Conservation (phyloP, 2,888 invertebrate genomes). For the Euzetes globulus region DNA sequence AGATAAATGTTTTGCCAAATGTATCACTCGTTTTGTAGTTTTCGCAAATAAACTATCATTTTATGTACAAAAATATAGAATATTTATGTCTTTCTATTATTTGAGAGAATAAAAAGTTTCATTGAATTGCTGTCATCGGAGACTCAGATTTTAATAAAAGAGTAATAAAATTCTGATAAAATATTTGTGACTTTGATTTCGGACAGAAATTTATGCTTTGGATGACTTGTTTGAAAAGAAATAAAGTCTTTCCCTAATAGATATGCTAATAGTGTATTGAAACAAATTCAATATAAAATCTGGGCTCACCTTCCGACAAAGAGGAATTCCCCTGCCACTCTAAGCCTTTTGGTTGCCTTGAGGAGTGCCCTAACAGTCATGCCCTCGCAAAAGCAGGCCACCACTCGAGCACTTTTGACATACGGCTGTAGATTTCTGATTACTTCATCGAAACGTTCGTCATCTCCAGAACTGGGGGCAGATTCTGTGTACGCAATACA, state of each 20-base stretch:
- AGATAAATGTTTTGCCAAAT: neutral
- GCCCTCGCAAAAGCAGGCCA: slow-evolving; percentile 73
- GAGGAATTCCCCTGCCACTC: slow-evolving; percentile 56
- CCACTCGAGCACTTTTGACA: slow-evolving; percentile 55
- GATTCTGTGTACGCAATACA: slow-evolving; percentile 65
- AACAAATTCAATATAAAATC: neutral
- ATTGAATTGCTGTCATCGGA: neutral
- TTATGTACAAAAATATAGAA: neutral
- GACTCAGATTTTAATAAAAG: neutral
- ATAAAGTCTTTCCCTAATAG: neutral
- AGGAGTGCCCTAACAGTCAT: slow-evolving; percentile 60
- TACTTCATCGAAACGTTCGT: slow-evolving; percentile 52
- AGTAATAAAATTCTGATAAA: neutral
- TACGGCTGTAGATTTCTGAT: slow-evolving; percentile 55
- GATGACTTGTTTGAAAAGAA: neutral
- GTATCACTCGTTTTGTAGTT: neutral
- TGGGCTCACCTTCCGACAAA: slow-evolving; percentile 59
- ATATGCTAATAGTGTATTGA: neutral
- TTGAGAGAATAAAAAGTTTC: neutral
- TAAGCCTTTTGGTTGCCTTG: slow-evolving; percentile 55
- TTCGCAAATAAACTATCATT: neutral
- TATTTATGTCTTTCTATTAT: neutral
- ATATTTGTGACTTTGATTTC: neutral
- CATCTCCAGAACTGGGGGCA: slow-evolving; percentile 56
- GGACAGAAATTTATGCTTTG: neutral